Evolutionary conservation across 2,888 invertebrate genomes (phyloP).

Genomic region (Mythimna loreyi): DNA sequence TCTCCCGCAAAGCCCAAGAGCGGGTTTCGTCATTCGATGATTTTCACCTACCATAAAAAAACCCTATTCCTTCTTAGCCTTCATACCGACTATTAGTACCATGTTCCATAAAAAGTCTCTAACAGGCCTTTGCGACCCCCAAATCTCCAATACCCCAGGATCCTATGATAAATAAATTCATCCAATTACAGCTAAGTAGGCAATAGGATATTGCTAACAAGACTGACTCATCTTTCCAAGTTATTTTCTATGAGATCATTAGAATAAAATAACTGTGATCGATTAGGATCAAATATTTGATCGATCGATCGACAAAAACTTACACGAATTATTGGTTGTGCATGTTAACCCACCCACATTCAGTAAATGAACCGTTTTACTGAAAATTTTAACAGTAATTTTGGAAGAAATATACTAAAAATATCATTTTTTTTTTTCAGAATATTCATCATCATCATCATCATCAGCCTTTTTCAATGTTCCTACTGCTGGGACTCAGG

Average conservation of each 20-base stretch:
- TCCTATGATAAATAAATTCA: background rate
- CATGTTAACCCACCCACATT: background rate
- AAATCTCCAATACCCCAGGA: too few relatives aligned
- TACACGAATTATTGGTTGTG: background rate
- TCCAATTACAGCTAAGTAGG: background rate
- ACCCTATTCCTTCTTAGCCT: too few relatives aligned
- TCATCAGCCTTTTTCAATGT: too few relatives aligned
- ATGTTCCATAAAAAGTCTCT: too few relatives aligned
- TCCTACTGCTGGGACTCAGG: too few relatives aligned
- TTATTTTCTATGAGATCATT: constrained; percentile 54
- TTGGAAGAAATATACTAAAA: background rate
- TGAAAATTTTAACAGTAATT: background rate
- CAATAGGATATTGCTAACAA: background rate
- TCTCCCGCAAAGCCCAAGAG: too few relatives aligned
- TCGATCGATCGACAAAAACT: constrained; percentile 34
- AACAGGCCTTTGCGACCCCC: too few relatives aligned
- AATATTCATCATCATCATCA: too few relatives aligned
- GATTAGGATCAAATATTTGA: constrained; percentile 36
- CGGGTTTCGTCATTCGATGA: too few relatives aligned
- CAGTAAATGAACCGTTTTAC: background rate
- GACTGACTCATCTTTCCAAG: constrained; percentile 32
- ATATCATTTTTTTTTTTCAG: too few relatives aligned
- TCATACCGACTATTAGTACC: too few relatives aligned
- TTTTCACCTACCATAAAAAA: too few relatives aligned
- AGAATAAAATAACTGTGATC: constrained; percentile 46